phyloP scores from a whole-genome alignment of 1,140 invertebrate species.

The Drosophila triauraria region DNA sequence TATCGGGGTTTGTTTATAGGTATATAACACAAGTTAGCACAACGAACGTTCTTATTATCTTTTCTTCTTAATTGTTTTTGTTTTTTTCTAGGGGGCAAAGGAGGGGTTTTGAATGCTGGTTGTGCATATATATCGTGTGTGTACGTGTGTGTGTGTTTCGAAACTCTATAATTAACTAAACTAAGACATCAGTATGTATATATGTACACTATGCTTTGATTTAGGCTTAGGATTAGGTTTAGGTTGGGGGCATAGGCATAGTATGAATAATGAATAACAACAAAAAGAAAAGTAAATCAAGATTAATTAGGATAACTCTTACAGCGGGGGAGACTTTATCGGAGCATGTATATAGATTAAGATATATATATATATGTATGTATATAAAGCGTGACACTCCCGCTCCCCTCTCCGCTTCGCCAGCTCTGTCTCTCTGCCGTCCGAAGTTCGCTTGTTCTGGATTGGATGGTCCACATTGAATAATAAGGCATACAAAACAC shows the following conservation, averaged over 20 bases:
- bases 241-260: not conserved
- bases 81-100: conserved; percentile 6
- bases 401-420: not conserved
- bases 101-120: conserved; percentile 20
- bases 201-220: conserved; percentile 37
- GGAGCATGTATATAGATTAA: conserved; percentile 3
- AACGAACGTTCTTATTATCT: conserved; percentile 27
- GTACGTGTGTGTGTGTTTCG: conserved; percentile 7
- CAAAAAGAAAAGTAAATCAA: conserved; percentile 20
- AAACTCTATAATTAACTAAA: conserved; percentile 20
- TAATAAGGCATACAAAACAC: conserved; percentile 76
- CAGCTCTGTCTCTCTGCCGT: conserved; percentile 2
- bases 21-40: conserved; percentile 54
- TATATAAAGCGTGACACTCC: conserved; percentile 23
- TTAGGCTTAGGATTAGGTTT: conserved; percentile 12
- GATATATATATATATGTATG: conserved; percentile 8
- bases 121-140: conserved; percentile 16
- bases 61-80: not conserved
- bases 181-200: conserved; percentile 47
- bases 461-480: conserved; percentile 68
- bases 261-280: conserved; percentile 23
- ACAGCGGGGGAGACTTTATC: conserved; percentile 12
- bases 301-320: conserved; percentile 1
- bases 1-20: conserved; percentile 28
- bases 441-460: conserved; percentile 17